A percentile compares a stretch with the other conserved stretches of the same genome.
phyloP scores from a whole-genome alignment of 2,113 vertebrate genomes.

The Zootoca vivipara region DNA sequence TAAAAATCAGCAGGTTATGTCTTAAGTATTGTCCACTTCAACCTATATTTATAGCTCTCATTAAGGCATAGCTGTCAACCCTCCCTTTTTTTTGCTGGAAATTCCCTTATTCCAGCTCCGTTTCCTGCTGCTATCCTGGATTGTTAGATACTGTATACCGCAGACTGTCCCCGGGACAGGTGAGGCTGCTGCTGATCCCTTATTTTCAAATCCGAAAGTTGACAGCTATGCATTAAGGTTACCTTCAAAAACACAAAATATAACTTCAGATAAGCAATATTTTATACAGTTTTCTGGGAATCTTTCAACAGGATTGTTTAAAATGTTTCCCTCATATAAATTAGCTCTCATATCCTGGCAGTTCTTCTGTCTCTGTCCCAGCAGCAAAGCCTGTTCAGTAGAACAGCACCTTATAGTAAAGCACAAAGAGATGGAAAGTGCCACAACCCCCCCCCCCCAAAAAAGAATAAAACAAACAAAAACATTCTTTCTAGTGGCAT shows the following conservation, averaged over 20 bases:
- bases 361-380: neutral
- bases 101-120: too few species aligned
- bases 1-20: neutral
- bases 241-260: neutral
- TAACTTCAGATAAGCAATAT: neutral
- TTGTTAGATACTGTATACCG: too few species aligned
- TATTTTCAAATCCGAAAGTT: too few species aligned
- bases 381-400: neutral
- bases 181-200: too few species aligned
- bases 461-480: neutral
- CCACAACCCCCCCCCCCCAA: too few species aligned
- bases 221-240: neutral
- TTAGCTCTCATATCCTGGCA: neutral
- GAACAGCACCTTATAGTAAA: constrained; percentile 2
- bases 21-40: neutral
- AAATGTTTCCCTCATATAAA: neutral
- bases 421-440: constrained; percentile 8
- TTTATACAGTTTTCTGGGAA: neutral
- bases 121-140: too few species aligned
- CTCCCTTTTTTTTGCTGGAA: too few species aligned
- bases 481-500: neutral
- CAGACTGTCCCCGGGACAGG: too few species aligned
- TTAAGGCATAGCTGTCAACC: too few species aligned
- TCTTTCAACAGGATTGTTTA: too few species aligned
- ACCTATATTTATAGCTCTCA: neutral